Percentiles rank a stretch among this genome's conserved stretches.
These are phyloP conservation scores for Hylia prasina DNA, from an alignment of 2,113 vertebrate genomes.

Conservation along the genomic window DNA sequence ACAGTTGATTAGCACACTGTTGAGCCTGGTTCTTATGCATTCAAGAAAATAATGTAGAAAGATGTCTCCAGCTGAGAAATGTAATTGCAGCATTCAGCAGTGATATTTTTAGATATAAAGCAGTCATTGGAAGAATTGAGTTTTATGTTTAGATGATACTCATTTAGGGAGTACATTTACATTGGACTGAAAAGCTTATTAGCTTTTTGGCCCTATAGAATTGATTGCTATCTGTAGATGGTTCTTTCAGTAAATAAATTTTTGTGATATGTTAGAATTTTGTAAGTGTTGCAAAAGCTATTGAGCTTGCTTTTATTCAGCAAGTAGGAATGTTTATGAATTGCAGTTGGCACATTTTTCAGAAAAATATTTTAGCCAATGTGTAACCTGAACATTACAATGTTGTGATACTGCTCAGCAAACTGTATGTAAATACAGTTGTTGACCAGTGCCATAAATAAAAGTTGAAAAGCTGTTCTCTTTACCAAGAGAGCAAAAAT, in stretches of 20 bases:
- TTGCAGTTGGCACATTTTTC: not conserved
- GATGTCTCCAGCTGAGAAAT: conserved; percentile 40
- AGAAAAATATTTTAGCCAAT: not conserved
- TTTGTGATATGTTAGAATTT: not conserved
- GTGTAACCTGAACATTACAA: not conserved
- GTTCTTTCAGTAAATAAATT: not conserved
- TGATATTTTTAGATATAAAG: conserved; percentile 54
- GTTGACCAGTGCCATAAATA: not conserved
- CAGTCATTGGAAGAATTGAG: conserved; percentile 10
- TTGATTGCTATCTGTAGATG: not conserved
- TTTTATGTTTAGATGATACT: not conserved
- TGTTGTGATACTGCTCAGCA: not conserved
- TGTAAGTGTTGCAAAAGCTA: not conserved
- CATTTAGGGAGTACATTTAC: not conserved
- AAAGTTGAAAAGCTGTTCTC: not conserved
- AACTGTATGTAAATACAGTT: not conserved
- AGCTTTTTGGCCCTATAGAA: not conserved
- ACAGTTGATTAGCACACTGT: not conserved
- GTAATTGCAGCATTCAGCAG: conserved; percentile 36
- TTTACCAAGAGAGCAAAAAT: not conserved
- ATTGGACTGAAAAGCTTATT: not conserved
- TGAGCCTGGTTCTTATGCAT: not conserved
- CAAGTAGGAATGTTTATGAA: not conserved
- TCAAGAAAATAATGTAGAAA: conserved; percentile 24
- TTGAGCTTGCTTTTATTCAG: not conserved